These are phyloP conservation scores for Camponotus fellah DNA, from an alignment of 2,888 invertebrate species.

Conservation along the genomic window DNA sequence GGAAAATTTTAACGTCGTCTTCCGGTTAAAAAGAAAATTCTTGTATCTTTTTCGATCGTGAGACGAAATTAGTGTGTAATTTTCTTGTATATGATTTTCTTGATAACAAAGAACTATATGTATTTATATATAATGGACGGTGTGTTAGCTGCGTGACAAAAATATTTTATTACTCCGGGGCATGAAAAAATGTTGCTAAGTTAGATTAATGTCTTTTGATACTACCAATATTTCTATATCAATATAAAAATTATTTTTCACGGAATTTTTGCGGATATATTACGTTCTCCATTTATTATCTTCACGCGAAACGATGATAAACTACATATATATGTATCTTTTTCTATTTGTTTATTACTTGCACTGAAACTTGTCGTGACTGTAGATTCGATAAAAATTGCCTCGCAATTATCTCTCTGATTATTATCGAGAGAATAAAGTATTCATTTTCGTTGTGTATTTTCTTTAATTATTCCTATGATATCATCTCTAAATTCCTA, in stretches of 20 bases:
- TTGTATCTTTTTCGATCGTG: constrained; percentile 26
- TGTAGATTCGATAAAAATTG: background rate
- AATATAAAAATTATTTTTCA: constrained; percentile 36
- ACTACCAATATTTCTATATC: constrained; percentile 20
- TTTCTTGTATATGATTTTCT: constrained; percentile 35
- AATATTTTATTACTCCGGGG: constrained; percentile 58
- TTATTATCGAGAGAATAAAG: constrained; percentile 11
- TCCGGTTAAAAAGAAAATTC: background rate
- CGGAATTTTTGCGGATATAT: background rate
- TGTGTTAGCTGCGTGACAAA: constrained; percentile 58
- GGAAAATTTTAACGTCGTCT: background rate
- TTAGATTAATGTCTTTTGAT: constrained; percentile 44
- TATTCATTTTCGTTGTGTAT: background rate
- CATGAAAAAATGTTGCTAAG: constrained; percentile 46
- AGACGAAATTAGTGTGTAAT: constrained; percentile 37
- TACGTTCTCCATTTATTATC: background rate
- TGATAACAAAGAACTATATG: background rate
- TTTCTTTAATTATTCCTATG: background rate
- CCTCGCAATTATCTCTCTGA: background rate
- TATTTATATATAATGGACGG: constrained; percentile 51
- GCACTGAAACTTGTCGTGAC: background rate
- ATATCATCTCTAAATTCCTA: constrained; percentile 2
- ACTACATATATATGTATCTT: background rate
- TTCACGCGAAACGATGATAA: constrained; percentile 4
- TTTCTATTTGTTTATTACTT: constrained; percentile 13